Evolutionary conservation across 2,113 vertebrate genomes (phyloP), one percentile per base, ranked within the genome.

Genomic region (Cathartes aura): DNA sequence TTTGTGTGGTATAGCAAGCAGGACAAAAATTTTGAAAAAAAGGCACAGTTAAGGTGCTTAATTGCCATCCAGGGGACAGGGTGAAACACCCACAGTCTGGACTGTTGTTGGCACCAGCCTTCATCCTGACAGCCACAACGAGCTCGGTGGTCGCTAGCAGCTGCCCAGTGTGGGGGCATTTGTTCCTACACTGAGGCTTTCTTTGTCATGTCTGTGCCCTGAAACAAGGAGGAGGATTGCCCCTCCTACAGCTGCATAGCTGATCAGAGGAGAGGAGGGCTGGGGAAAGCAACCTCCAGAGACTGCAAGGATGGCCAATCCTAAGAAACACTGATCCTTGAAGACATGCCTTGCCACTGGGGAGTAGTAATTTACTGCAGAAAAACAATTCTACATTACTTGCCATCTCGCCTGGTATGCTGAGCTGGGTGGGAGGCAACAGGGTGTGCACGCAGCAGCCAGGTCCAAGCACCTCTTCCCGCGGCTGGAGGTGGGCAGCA

Each of bases 331-430:
- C 11, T 9, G 17, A 12, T 8, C 17, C 72, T 50, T 11, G 1
- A 36, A 87, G 59, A 13, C 3, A 0, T 16, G 17, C 34, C n/a
- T 73, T 45, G 40, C 5, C 23, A 19, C 50, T 23, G 10, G 47
- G 26, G 38, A 71, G n/a, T 7, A 17, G 56, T 11, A 17, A 36
- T 79, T 79, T 8, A 40, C 18, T 23, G 21, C 16, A 70, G 64
- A 14, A 67, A 70, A 78, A 5, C 23, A 52, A 2, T 34, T 79
- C 11, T 18, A 5, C 20, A 0, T 42, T 52, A 12, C 8, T 52
- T 79, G 43, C 10, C 15, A 3, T 23, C 40, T 27, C 9, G 0
- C 0, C 0, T 7, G 45, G 4, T 17, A 4, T 6, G 24, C 64
- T 30, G 42, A 58, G 36, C 59, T 40, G 56, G 17, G 10, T 11